Evolutionary conservation across 2,113 vertebrate genomes (phyloP), one percentile per base, ranked within the genome.

Genomic region (Micronycteris hirsuta): DNA sequence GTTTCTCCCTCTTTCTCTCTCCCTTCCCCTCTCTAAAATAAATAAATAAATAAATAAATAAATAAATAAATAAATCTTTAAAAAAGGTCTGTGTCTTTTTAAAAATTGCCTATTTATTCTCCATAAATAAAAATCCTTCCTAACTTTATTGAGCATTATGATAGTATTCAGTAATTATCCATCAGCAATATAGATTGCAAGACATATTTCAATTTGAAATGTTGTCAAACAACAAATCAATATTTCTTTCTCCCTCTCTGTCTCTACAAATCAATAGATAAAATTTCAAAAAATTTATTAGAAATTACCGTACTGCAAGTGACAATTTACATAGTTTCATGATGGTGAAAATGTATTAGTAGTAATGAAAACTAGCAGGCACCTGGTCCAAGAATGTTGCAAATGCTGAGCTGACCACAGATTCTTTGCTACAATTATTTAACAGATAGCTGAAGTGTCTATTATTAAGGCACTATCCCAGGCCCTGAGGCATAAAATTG

Each of bases 151-250:
- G 45, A 86, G 47, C 13, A 80, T 91, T 26, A 73, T 90, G 41
- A 92, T 95, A 92, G 8, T 70, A 31, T 63, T 63, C 61, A 63
- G 24, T 31, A 77, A 83, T 82, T 86, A 82, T 49, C 3, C 2
- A 15, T 68, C 24, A 94, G 16, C 41, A 47, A 24, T 96, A 38
- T 80, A 83, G 80, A 91, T 65, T 65, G 19, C 56, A 94, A 96
- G 15, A 24, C 43, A 56, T 93, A 78, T 92, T 95, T 97, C 33
- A 74, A 22, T 78, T 81, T 82, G 20, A 86, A 91, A 93, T 77
- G 45, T 58, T 65, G 36, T 95, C 43, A 73, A 47, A 70, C 61
- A 63, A 63, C 28, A 63, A 63, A 63, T 63, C 10, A 0, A 63
- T 63, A 6, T 63, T 31, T 63, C 12, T 61, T 26, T 58, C 24